Evolutionary conservation across 2,113 vertebrate genomes (phyloP), one percentile per base, ranked within the genome.

Genomic region (Pristiophorus japonicus): DNA sequence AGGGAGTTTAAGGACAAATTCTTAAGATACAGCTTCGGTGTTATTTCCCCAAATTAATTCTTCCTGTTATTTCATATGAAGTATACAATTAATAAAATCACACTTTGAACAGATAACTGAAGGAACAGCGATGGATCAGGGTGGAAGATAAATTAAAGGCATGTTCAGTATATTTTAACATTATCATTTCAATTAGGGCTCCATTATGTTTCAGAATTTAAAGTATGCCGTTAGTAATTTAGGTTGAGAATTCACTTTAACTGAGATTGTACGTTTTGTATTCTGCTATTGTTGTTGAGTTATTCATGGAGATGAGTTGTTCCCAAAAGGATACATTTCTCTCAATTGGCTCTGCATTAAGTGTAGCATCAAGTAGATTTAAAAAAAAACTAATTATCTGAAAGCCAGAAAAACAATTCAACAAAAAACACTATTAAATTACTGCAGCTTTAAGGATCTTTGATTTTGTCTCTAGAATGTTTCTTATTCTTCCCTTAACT

Each of bases 141-240:
- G 59, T 38, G 88, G 88, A 92, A 92, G 88, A 92, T 63, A 92
- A 92, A 92, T 92, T 42, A 92, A 62, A 63, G 59, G 34, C 34
- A 92, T 92, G 88, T 92, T 92, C 88, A 38, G n/a, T 65, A 38
- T n/a, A 65, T 92, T 92, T 92, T 34, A 92, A 92, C 59, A 65
- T 92, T 63, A 63, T 63, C 59, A 63, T 92, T 92, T 92, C 88
- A 92, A 92, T 92, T 92, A 92, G 62, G 18, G 59, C 88, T 92
- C 88, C 88, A 92, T 65, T 92, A 92, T 92, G 34, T 92, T 38
- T 92, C 88, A 92, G 88, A 92, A 92, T 65, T 63, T 38, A 38
- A 92, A 92, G 12, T 62, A 92, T 38, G 59, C 7, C 38, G 59
- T 92, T 62, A 1, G 88, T 92, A 63, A 92, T 92, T 92, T 92